Conservation (phyloP, 2,888 invertebrate genomes). For the Spicauda simplicius region DNA sequence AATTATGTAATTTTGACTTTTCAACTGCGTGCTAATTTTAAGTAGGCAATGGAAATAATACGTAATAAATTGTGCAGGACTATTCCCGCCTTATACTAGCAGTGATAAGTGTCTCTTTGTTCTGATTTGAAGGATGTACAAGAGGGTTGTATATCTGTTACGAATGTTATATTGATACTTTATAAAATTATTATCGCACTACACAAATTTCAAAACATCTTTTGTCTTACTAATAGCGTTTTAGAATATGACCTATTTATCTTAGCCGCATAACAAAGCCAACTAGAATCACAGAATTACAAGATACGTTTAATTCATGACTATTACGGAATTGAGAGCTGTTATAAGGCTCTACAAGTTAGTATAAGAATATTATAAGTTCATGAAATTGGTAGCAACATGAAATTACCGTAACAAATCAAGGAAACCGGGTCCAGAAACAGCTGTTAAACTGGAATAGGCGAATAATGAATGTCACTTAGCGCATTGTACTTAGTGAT, state of each 20-base stretch:
- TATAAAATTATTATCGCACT: not conserved
- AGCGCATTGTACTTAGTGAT: slow-evolving; percentile 52
- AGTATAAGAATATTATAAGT: slow-evolving; percentile 9
- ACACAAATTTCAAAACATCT: too few species aligned
- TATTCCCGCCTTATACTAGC: too few species aligned
- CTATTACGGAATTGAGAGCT: slow-evolving; percentile 13
- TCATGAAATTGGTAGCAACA: slow-evolving; percentile 32
- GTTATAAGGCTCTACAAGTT: slow-evolving; percentile 21
- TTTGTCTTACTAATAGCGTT: too few species aligned
- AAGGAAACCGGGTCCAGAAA: slow-evolving; percentile 45
- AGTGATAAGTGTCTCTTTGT: too few species aligned
- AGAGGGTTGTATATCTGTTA: too few species aligned
- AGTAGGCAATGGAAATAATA: not conserved
- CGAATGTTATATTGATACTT: too few species aligned
- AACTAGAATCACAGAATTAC: not conserved
- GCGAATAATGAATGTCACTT: slow-evolving; percentile 58
- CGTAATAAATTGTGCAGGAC: too few species aligned
- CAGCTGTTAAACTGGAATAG: slow-evolving; percentile 49
- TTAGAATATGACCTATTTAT: not conserved
- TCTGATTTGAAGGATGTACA: too few species aligned
- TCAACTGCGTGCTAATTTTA: slow-evolving; percentile 4
- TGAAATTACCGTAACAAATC: slow-evolving; percentile 45
- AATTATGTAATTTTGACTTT: slow-evolving; percentile 15
- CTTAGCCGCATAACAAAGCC: not conserved
- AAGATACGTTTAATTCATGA: slow-evolving; percentile 2